Conservation (phyloP, 2,797 vertebrate species). For the Dallia pectoralis region DNA sequence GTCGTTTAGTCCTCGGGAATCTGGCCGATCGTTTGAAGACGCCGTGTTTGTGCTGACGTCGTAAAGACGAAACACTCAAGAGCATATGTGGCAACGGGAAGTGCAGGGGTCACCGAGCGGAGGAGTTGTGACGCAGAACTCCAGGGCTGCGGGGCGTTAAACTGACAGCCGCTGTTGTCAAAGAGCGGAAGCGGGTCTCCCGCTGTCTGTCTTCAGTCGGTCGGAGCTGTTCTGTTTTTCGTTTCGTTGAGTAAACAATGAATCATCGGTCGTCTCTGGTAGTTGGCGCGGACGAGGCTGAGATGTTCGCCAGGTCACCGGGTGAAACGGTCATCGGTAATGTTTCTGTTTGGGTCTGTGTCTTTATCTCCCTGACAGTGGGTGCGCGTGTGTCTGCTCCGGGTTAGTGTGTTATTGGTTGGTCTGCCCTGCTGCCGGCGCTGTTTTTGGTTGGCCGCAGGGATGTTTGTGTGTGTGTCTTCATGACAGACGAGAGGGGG, state of each 20-base stretch:
- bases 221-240: neutral
- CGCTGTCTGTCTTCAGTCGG: no score
- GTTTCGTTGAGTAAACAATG: neutral
- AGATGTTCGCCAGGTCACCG: neutral
- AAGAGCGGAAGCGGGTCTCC: no score
- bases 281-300: neutral
- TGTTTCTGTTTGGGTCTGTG: conserved; percentile 1
- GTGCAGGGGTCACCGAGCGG: no score
- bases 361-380: neutral
- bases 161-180: no score
- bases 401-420: neutral
- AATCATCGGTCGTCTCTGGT: neutral
- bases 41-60: neutral
- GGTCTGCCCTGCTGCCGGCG: neutral
- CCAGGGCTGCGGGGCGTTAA: no score
- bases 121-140: no score
- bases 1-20: neutral
- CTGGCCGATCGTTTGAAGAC: neutral
- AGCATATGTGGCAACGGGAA: neutral
- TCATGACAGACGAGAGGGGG: conserved; percentile 2
- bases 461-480: neutral
- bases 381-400: neutral
- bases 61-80: neutral
- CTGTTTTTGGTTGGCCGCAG: neutral
- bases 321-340: neutral